Evolutionary conservation across 2,888 invertebrate genomes (phyloP), one percentile per base, ranked within the genome.

Genomic region (Tanaodytes sp.): DNA sequence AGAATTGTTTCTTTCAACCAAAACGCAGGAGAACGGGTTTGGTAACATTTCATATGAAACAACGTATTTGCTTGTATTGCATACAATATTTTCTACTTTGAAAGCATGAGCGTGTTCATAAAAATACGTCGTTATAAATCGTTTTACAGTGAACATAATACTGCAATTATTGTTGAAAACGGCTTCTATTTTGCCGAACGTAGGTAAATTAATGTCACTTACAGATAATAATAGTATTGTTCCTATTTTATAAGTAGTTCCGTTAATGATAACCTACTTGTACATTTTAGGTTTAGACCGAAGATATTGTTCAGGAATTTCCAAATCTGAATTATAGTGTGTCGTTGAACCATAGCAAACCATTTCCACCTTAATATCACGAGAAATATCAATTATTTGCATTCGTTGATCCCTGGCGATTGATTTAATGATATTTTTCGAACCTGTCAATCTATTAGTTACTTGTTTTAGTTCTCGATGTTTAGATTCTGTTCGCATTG

Each of bases 401-500:
- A 39, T 6, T 39, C 16, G 14, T 16, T 39, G 39, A 15, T 39
- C 11, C 2, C 14, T 39, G 14, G 39, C 39, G 5, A 39, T 39
- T 39, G 16, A 39, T 15, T 39, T 14, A 16, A 39, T 16, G 5
- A 39, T 15, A 39, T 39, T 39, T 16, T 39, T 14, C 3, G 39
- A 39, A 12, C 39, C 39, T 15, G 16, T 16, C 16, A 39, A 39
- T 15, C 16, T 39, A 39, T 39, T 16, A 15, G 14, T 39, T 5
- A 39, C 39, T 16, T 15, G 39, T 15, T 39, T 39, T 6, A 39
- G 6, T 15, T 39, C 39, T 39, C 39, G 14, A 9, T 39, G 39
- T 16, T 39, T 39, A 3, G 39, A 39, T 39, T 39, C 39, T 16
- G 16, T 39, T 39, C 39, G 14, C 39, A 39, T 39, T n/a, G 14